Evolutionary conservation across 2,888 invertebrate species (phyloP).

Genomic region (Beris chalybata): DNA sequence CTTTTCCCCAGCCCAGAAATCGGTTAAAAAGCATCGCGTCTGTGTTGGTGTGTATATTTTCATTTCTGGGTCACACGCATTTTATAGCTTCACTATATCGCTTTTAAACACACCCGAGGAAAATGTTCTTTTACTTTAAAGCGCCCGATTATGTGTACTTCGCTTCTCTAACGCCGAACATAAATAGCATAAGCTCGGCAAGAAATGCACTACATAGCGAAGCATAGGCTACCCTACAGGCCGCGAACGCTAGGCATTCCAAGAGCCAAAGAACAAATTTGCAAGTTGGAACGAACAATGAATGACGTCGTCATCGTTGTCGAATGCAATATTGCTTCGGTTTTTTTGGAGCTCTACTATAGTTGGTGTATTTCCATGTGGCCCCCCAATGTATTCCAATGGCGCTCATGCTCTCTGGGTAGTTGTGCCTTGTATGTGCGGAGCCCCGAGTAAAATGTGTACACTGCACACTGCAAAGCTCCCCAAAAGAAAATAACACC

Average conservation of each 20-base stretch:
- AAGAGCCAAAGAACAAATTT: neutral
- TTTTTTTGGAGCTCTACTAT: too few species aligned
- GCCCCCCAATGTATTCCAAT: too few species aligned
- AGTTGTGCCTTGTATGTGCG: slow-evolving; percentile 12
- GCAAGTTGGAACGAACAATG: slow-evolving; percentile 8
- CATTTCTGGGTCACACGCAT: slow-evolving; percentile 40
- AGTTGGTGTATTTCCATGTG: too few species aligned
- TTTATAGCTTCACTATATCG: slow-evolving; percentile 6
- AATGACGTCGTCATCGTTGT: slow-evolving; percentile 7
- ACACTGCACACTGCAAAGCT: slow-evolving; percentile 25
- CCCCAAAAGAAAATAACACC: slow-evolving; percentile 6
- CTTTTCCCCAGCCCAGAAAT: too few species aligned
- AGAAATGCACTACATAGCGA: too few species aligned
- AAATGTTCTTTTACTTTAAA: slow-evolving; percentile 24
- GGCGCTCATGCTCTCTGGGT: too few species aligned
- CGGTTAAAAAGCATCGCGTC: neutral
- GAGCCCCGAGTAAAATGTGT: slow-evolving; percentile 2
- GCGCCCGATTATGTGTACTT: slow-evolving; percentile 3
- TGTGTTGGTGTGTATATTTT: slow-evolving; percentile 31
- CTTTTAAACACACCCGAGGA: slow-evolving; percentile 16
- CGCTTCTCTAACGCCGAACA: slow-evolving; percentile 1
- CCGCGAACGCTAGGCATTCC: too few species aligned
- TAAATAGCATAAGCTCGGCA: too few species aligned
- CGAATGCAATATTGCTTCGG: too few species aligned
- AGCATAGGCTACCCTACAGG: too few species aligned